Evolutionary conservation across 2,888 invertebrate genomes (phyloP).

Genomic region (Callimorpha dominula): DNA sequence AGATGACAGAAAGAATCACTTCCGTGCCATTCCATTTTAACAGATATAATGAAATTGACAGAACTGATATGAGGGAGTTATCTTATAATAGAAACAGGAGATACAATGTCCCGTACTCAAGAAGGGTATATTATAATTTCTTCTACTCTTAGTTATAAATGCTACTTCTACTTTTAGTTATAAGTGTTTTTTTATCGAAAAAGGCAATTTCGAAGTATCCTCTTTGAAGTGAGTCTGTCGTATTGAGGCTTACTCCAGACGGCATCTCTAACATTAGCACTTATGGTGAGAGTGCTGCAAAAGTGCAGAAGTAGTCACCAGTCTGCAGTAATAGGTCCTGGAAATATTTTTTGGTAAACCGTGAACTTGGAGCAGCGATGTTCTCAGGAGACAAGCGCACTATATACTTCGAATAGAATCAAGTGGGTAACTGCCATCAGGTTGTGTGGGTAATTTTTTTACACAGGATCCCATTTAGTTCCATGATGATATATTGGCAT

Average conservation of each 20-base stretch:
- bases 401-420: neutral
- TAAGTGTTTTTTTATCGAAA: neutral
- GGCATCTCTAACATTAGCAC: too few relatives aligned
- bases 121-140: constrained; percentile 2
- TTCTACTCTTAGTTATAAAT: too few relatives aligned
- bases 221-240: neutral
- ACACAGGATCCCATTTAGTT: neutral
- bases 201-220: neutral
- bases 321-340: neutral
- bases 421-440: neutral
- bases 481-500: neutral
- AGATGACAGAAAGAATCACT: constrained; percentile 39
- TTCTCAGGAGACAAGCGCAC: too few relatives aligned
- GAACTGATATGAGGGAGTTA: neutral
- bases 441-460: too few relatives aligned
- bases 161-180: neutral
- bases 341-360: neutral
- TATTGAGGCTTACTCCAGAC: neutral
- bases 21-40: constrained; percentile 15
- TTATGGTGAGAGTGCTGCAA: neutral
- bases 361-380: too few relatives aligned
- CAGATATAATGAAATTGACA: constrained; percentile 21
- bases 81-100: neutral
- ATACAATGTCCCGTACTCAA: neutral
- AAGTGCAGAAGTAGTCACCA: neutral